A percentile compares a stretch with the other conserved stretches of the same genome.
Conservation (phyloP, 2,888 invertebrate species). For the Sabatieria punctata region DNA sequence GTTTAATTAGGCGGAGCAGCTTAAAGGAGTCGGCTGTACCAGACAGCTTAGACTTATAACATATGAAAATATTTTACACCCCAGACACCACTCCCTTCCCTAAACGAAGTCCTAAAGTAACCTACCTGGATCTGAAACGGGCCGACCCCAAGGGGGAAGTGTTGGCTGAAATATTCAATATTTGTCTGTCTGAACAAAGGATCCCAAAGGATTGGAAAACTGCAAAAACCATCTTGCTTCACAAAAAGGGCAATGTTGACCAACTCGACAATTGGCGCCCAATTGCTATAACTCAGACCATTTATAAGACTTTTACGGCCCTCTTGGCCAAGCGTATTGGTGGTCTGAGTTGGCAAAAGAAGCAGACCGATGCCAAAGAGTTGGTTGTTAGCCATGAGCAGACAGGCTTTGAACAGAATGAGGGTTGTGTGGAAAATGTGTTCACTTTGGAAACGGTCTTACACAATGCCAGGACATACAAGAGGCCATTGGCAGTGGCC, state of each 20-base stretch:
- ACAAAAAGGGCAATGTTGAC: slow-evolving; percentile 19
- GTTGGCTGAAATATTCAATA: too few species aligned
- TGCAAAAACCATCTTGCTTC: slow-evolving; percentile 14
- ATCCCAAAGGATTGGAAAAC: slow-evolving; percentile 14
- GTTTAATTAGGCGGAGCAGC: too few species aligned
- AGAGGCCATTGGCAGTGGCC: slow-evolving; percentile 17
- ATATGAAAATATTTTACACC: too few species aligned
- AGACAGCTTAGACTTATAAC: too few species aligned
- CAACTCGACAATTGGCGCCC: slow-evolving; percentile 22
- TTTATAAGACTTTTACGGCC: slow-evolving; percentile 14
- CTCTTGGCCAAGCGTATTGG: too few species aligned
- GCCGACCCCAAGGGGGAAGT: too few species aligned
- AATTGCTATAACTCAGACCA: slow-evolving; percentile 13
- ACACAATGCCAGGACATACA: slow-evolving; percentile 6
- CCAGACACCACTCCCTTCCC: too few species aligned
- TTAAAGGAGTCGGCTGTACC: too few species aligned
- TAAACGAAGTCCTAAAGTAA: too few species aligned
- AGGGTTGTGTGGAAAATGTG: slow-evolving; percentile 15
- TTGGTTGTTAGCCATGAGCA: slow-evolving; percentile 16
- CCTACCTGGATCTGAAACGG: too few species aligned
- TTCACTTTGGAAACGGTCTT: slow-evolving; percentile 10
- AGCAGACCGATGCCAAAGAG: slow-evolving; percentile 14
- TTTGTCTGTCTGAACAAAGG: too few species aligned
- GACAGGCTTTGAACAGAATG: slow-evolving; percentile 30
- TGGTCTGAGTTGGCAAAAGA: slow-evolving; percentile 14